Base-by-base conservation (phyloP, 1,140 invertebrate genomes). In the Thaumatotibia leucotreta region DNA sequence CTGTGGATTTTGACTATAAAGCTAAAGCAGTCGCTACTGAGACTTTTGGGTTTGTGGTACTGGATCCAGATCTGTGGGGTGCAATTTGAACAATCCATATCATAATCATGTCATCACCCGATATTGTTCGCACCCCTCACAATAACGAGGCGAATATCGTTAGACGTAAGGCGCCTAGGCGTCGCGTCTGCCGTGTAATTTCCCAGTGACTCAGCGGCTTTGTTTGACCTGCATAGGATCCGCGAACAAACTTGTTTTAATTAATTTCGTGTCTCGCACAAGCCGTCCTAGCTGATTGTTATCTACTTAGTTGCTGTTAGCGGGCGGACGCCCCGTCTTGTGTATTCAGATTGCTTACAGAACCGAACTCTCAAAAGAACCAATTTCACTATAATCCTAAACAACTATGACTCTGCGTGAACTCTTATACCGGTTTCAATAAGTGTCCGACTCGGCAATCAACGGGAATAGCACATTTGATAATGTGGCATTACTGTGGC, bases 181-280 rank as follows among this genome's bases (percentile, higher is more conserved):
- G 78, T 29, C 63, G 73, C 81, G 78, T 80, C 80, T 83, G 68
- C 82, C 71, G 79, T 82, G 86, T 90, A 90, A 90, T 90, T 90
- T 88, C 85, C 82, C 82, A 86, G 84, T 89, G 88, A 91, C 76
- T 91, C 88, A 89, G 85, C 86, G 72, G 85, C 86, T 88, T 90
- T 90, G 85, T 89, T 87, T 80, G 72, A 79, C 82, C 80, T 86
- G 86, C 83, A 88, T 86, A 90, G 85, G 85, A 89, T 89, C 84
- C 86, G 86, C 84, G 86, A 90, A 88, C 88, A 90, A 90, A 90
- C 86, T 90, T 90, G 88, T 90, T 90, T 90, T 90, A 90, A 90
- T 90, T 90, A 90, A 90, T 89, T 90, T 90, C 85, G 86, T 88
- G 85, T 89, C 86, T 86, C 85, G 88, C 86, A 88, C 88, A 90